Evolutionary conservation across 2,797 vertebrate genomes (phyloP).

Genomic region (Eremophila alpestris): DNA sequence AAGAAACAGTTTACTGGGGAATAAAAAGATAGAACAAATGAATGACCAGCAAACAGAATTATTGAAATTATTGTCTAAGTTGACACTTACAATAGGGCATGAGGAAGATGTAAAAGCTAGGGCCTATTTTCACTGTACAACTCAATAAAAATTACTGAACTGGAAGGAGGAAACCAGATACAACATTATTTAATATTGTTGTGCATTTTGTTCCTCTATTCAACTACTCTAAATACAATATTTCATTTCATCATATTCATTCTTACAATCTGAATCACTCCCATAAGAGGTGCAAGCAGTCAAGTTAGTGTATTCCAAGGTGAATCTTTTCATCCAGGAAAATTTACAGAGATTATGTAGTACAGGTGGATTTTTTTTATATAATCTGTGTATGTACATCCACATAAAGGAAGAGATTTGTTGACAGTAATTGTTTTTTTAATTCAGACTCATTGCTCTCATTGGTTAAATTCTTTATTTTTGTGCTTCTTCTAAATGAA

Average conservation of each 20-base stretch:
- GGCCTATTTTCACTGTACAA: conserved; percentile 20
- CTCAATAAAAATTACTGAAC: conserved; percentile 33
- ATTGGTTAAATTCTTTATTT: conserved; percentile 36
- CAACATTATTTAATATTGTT: background rate
- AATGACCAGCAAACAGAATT: background rate
- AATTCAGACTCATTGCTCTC: conserved; percentile 42
- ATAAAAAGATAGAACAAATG: background rate
- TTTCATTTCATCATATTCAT: background rate
- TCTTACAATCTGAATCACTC: background rate
- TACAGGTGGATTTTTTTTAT: conserved; percentile 35
- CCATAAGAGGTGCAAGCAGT: conserved; percentile 3
- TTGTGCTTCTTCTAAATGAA: conserved; percentile 40
- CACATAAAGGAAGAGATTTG: background rate
- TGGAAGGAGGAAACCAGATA: conserved; percentile 8
- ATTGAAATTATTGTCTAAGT: background rate
- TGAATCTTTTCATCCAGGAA: conserved; percentile 8
- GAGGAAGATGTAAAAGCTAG: background rate
- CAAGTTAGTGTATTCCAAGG: conserved; percentile 19
- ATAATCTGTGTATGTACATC: conserved; percentile 16
- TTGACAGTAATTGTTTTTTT: conserved; percentile 46
- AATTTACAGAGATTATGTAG: background rate
- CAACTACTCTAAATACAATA: conserved; percentile 1
- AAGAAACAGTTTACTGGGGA: background rate
- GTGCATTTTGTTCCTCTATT: background rate
- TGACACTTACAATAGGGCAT: background rate